Evolutionary conservation across 2,888 invertebrate genomes (phyloP).

Genomic region (Netelia melanura): DNA sequence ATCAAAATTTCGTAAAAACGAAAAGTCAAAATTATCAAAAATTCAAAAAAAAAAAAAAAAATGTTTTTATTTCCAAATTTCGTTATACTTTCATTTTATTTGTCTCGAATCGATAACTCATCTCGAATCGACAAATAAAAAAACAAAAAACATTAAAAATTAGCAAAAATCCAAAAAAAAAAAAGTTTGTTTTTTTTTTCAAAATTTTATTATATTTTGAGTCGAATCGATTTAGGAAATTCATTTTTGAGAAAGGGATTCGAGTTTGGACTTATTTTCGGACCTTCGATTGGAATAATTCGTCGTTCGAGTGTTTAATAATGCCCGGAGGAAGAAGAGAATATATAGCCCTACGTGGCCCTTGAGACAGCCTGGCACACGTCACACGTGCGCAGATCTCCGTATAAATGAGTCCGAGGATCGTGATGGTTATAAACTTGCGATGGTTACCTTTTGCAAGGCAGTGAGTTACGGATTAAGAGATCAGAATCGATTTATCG

Average conservation of each 20-base stretch:
- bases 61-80: too few relatives aligned
- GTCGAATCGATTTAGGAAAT: too few relatives aligned
- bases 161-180: not conserved
- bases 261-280: not conserved
- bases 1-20: not conserved
- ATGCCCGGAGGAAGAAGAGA: constrained; percentile 9
- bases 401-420: constrained; percentile 46
- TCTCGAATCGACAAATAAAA: too few relatives aligned
- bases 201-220: not conserved
- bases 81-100: too few relatives aligned
- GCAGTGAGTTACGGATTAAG: constrained; percentile 24
- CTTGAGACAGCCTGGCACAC: not conserved
- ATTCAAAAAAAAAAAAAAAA: not conserved
- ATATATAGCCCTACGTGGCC: not conserved
- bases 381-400: constrained; percentile 10
- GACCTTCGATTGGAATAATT: constrained; percentile 23
- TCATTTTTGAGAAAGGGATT: too few relatives aligned
- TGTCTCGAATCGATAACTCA: too few relatives aligned
- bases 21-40: not conserved
- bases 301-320: constrained; percentile 48
- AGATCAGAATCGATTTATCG: constrained; percentile 40
- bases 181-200: not conserved
- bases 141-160: not conserved
- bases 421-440: constrained; percentile 2
- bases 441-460: constrained; percentile 21